These are phyloP conservation scores for Caenorhabditis imperialis DNA, from an alignment of 2,888 invertebrate species.

Conservation along the genomic window DNA sequence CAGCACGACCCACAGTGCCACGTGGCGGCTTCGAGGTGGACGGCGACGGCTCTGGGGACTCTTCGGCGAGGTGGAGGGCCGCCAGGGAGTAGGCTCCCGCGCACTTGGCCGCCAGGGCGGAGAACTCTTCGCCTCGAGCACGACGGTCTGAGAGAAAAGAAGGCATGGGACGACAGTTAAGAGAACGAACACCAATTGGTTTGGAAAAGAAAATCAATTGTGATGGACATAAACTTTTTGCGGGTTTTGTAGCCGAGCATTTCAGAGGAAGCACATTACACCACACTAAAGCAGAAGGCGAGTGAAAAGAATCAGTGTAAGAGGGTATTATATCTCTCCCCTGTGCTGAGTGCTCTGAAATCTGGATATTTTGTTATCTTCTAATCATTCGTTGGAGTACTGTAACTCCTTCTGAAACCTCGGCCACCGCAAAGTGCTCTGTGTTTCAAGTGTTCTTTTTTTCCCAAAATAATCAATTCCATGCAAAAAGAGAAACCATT, in stretches of 20 bases:
- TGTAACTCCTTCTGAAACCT: no score
- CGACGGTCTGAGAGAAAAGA: constrained; percentile 36
- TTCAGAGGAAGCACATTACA: no score
- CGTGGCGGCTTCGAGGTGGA: constrained; percentile 25
- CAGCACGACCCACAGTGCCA: constrained; percentile 50
- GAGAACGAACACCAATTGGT: no score
- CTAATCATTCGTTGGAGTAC: no score
- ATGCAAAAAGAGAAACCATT: constrained; percentile 29
- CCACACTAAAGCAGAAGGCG: no score
- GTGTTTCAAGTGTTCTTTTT: no score
- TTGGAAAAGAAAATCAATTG: constrained; percentile 1
- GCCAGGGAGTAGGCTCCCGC: constrained; percentile 67
- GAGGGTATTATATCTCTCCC: no score
- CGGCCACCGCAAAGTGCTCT: neutral
- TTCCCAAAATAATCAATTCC: no score
- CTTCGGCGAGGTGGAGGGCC: constrained; percentile 62
- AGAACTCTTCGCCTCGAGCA: constrained; percentile 62
- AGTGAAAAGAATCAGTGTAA: no score
- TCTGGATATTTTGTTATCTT: no score
- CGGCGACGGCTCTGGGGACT: constrained; percentile 43
- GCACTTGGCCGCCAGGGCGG: constrained; percentile 64
- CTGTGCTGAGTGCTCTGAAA: no score
- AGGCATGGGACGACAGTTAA: no score
- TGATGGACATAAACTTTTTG: constrained; percentile 3
- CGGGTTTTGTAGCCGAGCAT: neutral